These are phyloP conservation scores for Halichoerus grypus DNA, from an alignment of 2,113 vertebrate genomes.

Conservation along the genomic window DNA sequence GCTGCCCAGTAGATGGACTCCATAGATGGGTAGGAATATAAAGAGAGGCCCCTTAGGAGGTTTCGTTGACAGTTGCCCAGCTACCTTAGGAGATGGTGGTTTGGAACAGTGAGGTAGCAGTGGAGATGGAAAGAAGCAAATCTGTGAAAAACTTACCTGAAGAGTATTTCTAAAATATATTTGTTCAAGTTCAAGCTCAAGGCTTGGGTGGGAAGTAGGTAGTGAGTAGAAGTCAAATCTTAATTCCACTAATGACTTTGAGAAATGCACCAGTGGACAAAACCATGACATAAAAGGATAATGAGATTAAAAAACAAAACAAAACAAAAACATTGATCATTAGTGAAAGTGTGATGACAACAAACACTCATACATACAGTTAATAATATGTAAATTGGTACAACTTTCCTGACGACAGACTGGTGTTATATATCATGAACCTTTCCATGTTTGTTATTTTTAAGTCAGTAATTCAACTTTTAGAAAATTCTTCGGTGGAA, in stretches of 20 bases:
- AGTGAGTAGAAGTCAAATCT: not conserved
- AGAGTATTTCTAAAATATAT: not conserved
- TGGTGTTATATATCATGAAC: not conserved
- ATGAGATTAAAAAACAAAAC: not conserved
- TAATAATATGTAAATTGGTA: not conserved
- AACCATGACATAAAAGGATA: not conserved
- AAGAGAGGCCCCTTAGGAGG: not conserved
- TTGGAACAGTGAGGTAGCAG: not conserved
- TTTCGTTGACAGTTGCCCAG: not conserved
- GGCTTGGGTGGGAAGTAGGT: not conserved
- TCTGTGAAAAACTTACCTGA: not conserved
- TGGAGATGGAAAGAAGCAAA: not conserved
- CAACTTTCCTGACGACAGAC: not conserved
- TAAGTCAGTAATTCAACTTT: not conserved
- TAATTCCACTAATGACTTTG: not conserved
- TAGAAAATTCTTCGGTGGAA: conserved; percentile 26
- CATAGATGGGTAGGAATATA: not conserved
- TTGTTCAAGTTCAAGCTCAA: not conserved
- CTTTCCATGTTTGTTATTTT: not conserved
- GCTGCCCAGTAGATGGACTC: not conserved
- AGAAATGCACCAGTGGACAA: not conserved
- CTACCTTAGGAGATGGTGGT: not conserved
- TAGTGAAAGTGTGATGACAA: not conserved
- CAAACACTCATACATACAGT: not conserved
- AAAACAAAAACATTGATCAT: not conserved